Conservation (phyloP, 1,140 invertebrate genomes). For the Parapsyche elsis region DNA sequence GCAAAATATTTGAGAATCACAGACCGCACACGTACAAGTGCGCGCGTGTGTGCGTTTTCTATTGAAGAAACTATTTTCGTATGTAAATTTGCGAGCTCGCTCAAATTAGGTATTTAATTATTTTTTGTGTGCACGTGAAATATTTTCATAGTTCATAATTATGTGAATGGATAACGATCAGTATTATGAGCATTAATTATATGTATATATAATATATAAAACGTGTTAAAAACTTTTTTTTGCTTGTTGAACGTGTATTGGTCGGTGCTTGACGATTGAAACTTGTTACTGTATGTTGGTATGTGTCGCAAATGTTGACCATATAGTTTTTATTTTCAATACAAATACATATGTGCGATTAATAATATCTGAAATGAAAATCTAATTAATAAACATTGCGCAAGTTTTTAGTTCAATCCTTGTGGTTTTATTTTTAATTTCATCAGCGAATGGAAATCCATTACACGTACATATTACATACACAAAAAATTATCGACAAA, state of each 20-base stretch:
- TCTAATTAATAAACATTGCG: too few relatives aligned
- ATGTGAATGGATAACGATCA: slow-evolving; percentile 30
- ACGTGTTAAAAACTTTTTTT: slow-evolving; percentile 8
- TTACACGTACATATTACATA: too few relatives aligned
- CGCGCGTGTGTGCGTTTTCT: neutral
- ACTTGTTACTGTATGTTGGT: too few relatives aligned
- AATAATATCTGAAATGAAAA: too few relatives aligned
- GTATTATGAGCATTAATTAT: slow-evolving; percentile 31
- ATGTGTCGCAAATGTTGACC: too few relatives aligned
- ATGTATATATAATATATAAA: slow-evolving; percentile 8
- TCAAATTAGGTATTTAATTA: slow-evolving; percentile 26
- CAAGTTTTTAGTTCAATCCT: too few relatives aligned
- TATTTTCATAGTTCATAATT: slow-evolving; percentile 26
- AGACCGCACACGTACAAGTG: neutral
- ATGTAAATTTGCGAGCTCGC: slow-evolving; percentile 20
- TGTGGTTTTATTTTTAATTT: too few relatives aligned
- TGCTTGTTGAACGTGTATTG: neutral
- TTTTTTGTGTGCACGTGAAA: slow-evolving; percentile 12
- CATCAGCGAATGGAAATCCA: too few relatives aligned
- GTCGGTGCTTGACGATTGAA: neutral
- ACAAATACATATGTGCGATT: too few relatives aligned
- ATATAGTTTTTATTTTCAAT: too few relatives aligned
- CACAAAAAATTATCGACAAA: too few relatives aligned
- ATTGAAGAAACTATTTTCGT: slow-evolving; percentile 28
- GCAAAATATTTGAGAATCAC: neutral